Base-by-base conservation (phyloP, 2,797 vertebrate species). In the Hoplostethus mediterraneus region DNA sequence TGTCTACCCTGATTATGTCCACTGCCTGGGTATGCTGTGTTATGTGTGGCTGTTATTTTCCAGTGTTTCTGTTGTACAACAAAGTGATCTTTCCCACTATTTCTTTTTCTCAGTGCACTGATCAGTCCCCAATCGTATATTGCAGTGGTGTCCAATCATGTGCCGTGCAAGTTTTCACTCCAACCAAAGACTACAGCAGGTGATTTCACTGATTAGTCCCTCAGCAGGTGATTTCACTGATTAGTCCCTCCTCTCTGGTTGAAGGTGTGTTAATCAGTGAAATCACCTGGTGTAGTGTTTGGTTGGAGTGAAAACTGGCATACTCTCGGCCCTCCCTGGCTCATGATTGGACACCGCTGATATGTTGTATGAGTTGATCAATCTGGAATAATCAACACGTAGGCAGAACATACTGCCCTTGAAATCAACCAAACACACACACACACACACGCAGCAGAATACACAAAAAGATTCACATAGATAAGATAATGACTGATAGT, bases 391-490 rank as follows among this genome's bases (percentile, higher is more conserved):
- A 64, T 78, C 28, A 28, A 57, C 52, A 59, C 25, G 40, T 45
- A 3, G 6, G 21, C 6, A n/a, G 11, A 21, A 44, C 11, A 45
- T 14, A 49, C 49, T 77, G 79, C 67, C 85, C 85, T 87, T 87
- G 73, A 85, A 88, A 63, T 52, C 63, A 83, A 71, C 57, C 53
- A 61, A 59, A 56, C 21, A 48, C 6, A 9, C 0, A 57, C 6
- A 79, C 63, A 47, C 52, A 52, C 69, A 52, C 51, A 40, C 45
- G 68, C 49, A 44, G 56, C 40, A 42, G 13, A 63, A 71, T 59
- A 54, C n/a, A 63, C 13, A 74, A 75, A 60, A 79, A 73, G 82
- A 47, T 76, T 82, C 70, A 75, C 48, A 62, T 12, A 64, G n/a
- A 61, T 52, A 40, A 51, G n/a, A 13, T 5, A 30, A 45, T n/a